A percentile compares a stretch with the other conserved stretches of the same genome.
Conservation (phyloP, 2,797 vertebrate genomes). For the Anolis apletophallus region DNA sequence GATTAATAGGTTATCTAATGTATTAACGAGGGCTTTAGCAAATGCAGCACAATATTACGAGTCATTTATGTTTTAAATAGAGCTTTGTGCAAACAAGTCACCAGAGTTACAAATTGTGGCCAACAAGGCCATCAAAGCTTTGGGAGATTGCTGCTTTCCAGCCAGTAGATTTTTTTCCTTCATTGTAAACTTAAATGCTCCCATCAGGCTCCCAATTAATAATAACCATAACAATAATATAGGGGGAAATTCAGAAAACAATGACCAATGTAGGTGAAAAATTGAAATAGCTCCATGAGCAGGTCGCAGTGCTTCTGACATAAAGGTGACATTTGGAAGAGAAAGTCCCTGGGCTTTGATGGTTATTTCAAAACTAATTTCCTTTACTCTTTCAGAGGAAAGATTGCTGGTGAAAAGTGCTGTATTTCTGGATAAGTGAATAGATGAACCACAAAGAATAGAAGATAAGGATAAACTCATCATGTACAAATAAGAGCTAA, state of each 20-base stretch:
- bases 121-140: constrained; percentile 67
- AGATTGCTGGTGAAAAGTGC: neutral
- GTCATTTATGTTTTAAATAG: constrained; percentile 61
- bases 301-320: constrained; percentile 40
- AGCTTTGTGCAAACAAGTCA: constrained; percentile 40
- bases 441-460: neutral
- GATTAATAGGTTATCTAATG: constrained; percentile 67
- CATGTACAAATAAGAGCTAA: no score
- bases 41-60: constrained; percentile 39
- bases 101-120: constrained; percentile 55
- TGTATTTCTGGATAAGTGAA: constrained; percentile 8
- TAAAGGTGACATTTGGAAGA: constrained; percentile 64
- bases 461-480: neutral
- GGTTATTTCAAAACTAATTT: constrained; percentile 47
- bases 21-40: constrained; percentile 57
- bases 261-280: constrained; percentile 8
- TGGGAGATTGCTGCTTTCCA: constrained; percentile 60
- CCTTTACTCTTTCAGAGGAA: constrained; percentile 16
- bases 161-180: constrained; percentile 46
- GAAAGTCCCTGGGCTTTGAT: constrained; percentile 24
- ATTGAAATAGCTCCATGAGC: constrained; percentile 18
- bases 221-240: constrained; percentile 43
- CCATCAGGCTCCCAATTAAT: constrained; percentile 57
- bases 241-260: constrained; percentile 32
- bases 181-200: constrained; percentile 64